Percentiles rank a stretch among this genome's conserved stretches.
phyloP scores from a whole-genome alignment of 2,797 vertebrate genomes.

The Linurgus olivaceus region DNA sequence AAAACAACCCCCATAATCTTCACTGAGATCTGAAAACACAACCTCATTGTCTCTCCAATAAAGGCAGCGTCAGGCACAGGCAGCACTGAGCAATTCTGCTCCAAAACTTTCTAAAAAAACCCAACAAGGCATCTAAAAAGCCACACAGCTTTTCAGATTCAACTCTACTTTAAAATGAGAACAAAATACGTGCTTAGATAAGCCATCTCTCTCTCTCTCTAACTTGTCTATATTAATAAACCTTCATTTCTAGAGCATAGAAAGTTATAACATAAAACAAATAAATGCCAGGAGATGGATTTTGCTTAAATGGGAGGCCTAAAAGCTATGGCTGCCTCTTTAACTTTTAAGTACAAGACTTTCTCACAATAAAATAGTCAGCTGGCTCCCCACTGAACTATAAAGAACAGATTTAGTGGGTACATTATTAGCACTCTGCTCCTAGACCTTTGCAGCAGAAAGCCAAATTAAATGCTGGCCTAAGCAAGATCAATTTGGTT shows the following conservation, averaged over 20 bases:
- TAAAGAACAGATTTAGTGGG: conserved; percentile 35
- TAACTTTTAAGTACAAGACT: background rate
- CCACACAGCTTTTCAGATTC: background rate
- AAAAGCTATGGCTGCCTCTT: background rate
- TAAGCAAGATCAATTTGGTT: conserved; percentile 14
- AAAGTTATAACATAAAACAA: background rate
- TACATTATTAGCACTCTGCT: background rate
- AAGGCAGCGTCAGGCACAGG: background rate
- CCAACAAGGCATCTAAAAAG: background rate
- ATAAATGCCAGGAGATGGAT: background rate
- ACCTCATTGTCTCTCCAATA: background rate
- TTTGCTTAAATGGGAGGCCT: background rate
- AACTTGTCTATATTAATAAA: background rate
- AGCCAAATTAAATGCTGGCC: conserved; percentile 22
- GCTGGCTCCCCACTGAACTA: background rate
- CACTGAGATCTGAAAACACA: background rate
- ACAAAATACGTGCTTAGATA: background rate
- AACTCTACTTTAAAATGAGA: background rate
- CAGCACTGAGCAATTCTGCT: background rate
- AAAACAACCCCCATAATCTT: background rate
- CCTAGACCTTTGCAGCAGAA: conserved; percentile 4
- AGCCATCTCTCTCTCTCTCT: background rate
- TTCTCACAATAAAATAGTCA: conserved; percentile 26
- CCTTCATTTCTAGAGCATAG: background rate
- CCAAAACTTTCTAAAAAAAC: background rate